Conservation (phyloP, 2,797 vertebrate genomes). For the Acestrorhynchus altus region DNA sequence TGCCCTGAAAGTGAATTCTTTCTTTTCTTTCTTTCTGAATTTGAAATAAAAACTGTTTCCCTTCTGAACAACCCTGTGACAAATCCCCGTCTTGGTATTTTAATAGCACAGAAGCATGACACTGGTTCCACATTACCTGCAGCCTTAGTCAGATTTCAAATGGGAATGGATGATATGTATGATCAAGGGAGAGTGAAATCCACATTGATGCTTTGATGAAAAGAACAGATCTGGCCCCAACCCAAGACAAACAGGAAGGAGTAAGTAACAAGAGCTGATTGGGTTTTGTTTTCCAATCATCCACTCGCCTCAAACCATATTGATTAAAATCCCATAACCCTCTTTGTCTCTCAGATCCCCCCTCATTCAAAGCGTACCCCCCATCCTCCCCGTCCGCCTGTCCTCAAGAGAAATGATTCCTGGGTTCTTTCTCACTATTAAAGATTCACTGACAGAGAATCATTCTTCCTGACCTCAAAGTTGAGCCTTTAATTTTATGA, state of each 20-base stretch:
- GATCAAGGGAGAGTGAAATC: conserved; percentile 48
- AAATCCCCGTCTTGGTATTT: conserved; percentile 25
- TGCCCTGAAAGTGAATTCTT: conserved; percentile 27
- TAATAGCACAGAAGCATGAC: conserved; percentile 8
- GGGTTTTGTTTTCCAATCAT: conserved; percentile 83
- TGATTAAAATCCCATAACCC: conserved; percentile 81
- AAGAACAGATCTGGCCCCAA: conserved; percentile 46
- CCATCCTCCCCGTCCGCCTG: conserved; percentile 60
- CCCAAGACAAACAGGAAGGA: conserved; percentile 52
- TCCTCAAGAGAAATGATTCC: conserved; percentile 72
- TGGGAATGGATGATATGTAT: conserved; percentile 33
- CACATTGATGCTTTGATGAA: conserved; percentile 45
- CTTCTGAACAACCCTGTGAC: not conserved
- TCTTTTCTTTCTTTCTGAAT: too few relatives aligned
- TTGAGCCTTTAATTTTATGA: conserved; percentile 79
- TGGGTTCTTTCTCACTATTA: conserved; percentile 70
- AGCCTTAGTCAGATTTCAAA: conserved; percentile 36
- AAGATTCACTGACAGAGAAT: conserved; percentile 77
- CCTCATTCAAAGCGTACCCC: conserved; percentile 30
- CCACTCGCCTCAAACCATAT: conserved; percentile 76
- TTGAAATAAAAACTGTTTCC: conserved; percentile 15
- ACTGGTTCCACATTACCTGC: conserved; percentile 21
- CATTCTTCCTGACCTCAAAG: conserved; percentile 81
- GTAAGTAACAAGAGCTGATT: conserved; percentile 64
- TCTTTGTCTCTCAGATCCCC: conserved; percentile 40